Base-by-base conservation (phyloP, 2,797 vertebrate species). In the Perodicticus potto region DNA sequence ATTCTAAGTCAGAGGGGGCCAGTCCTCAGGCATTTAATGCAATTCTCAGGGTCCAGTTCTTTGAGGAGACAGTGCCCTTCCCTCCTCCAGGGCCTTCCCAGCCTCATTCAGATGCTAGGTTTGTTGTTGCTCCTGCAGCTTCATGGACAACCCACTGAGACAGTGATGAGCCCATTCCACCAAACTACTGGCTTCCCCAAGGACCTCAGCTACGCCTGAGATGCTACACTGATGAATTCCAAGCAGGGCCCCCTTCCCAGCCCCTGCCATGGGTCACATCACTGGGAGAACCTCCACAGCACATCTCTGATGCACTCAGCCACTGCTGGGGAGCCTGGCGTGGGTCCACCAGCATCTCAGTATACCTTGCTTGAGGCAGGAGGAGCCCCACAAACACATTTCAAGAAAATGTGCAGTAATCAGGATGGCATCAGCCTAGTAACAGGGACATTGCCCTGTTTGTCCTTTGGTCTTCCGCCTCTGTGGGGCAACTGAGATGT, bases 161-260 rank as follows among this genome's bases (percentile, higher is more conserved):
- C 34, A 59, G 23, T 0, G 23, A 67, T 25, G 78, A 83, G 45
- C 7, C 9, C 2, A 53, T 53, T 14, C 34, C 27, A 19, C 17
- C 0, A 29, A 17, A 4, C 23, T 7, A 32, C 22, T n/a, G 40
- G 17, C 65, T 34, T 16, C 55, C 16, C 2, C 12, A 7, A 34
- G 40, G 34, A 2, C 55, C 65, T 11, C 3, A 1, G 12, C 11
- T 74, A 10, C 19, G 65, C 3, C 3, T 2, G 0, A 1, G 65
- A 16, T 40, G 43, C n/a, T 12, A 3, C n/a, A 7, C n/a, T 17
- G 69, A 5, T 57, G n/a, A n/a, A 67, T 86, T 20, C n/a, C 32
- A 45, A n/a, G 19, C 13, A 20, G 7, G 43, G 14, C 11, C 45
- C 34, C 57, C 5, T 17, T 7, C 27, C n/a, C 32, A 88, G 19